Conservation (phyloP, 1,140 invertebrate genomes). For the Drosophila nasuta region DNA sequence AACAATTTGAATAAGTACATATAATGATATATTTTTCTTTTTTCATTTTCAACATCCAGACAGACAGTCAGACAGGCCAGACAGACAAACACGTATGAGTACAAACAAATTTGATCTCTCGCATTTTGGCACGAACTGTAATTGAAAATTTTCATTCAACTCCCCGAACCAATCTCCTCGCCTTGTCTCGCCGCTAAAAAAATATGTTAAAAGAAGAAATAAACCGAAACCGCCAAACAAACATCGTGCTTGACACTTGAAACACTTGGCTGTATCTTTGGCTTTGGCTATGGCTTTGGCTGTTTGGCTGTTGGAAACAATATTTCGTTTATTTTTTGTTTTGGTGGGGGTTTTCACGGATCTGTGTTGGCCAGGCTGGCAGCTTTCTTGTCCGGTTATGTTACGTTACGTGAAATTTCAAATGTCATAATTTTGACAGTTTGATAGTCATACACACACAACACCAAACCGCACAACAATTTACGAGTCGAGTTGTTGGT, state of each 20-base stretch:
- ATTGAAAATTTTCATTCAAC: slow-evolving; percentile 68
- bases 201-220: slow-evolving; percentile 38
- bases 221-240: slow-evolving; percentile 55
- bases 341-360: slow-evolving; percentile 53
- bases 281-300: slow-evolving; percentile 11
- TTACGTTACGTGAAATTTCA: slow-evolving; percentile 79
- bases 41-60: slow-evolving; percentile 64
- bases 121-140: slow-evolving; percentile 81
- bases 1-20: slow-evolving; percentile 77
- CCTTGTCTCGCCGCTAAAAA: neutral
- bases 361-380: slow-evolving; percentile 53
- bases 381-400: slow-evolving; percentile 74
- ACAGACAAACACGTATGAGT: slow-evolving; percentile 48
- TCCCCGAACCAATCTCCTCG: neutral
- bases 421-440: slow-evolving; percentile 84
- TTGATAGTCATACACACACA: slow-evolving; percentile 69
- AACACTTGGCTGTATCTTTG: slow-evolving; percentile 65
- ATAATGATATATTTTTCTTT: slow-evolving; percentile 37
- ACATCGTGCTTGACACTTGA: slow-evolving; percentile 68
- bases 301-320: slow-evolving; percentile 27
- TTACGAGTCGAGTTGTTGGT: slow-evolving; percentile 12
- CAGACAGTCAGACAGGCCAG: slow-evolving; percentile 40
- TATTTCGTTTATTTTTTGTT: neutral
- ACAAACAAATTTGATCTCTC: slow-evolving; percentile 76
- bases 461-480: slow-evolving; percentile 29